These are phyloP conservation scores for Austrolebias charrua DNA, from an alignment of 2,797 vertebrate species.

Conservation along the genomic window DNA sequence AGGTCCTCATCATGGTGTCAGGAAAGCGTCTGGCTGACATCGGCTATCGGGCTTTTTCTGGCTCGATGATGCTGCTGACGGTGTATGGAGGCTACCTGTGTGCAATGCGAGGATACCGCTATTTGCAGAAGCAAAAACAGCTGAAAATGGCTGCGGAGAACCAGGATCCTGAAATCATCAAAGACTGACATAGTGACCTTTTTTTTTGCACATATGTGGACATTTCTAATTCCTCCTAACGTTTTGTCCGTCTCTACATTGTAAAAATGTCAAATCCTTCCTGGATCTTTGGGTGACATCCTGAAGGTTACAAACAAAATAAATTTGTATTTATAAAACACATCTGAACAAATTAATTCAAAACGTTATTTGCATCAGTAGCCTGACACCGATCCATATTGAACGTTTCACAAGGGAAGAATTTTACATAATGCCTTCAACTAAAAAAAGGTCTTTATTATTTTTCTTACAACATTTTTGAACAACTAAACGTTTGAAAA, in stretches of 20 bases:
- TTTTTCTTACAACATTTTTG: conserved; percentile 18
- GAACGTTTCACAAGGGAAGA: conserved; percentile 7
- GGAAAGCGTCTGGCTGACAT: conserved; percentile 88
- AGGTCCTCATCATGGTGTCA: conserved; percentile 78
- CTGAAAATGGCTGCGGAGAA: conserved; percentile 76
- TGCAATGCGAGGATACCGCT: conserved; percentile 75
- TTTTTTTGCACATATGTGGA: conserved; percentile 34
- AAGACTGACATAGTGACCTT: conserved; percentile 50
- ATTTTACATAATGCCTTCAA: conserved; percentile 59
- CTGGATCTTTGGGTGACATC: conserved; percentile 7
- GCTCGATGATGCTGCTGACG: conserved; percentile 91
- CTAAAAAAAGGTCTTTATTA: conserved; percentile 4
- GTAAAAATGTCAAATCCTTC: conserved; percentile 16
- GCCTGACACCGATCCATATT: conserved; percentile 10
- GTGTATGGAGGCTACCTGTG: conserved; percentile 89
- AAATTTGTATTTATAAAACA: conserved; percentile 25
- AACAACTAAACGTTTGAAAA: conserved; percentile 61
- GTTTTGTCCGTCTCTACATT: neutral
- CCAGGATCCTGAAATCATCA: conserved; percentile 67
- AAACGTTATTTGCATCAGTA: conserved; percentile 17
- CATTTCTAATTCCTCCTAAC: conserved; percentile 20
- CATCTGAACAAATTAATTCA: conserved; percentile 12
- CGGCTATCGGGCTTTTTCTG: conserved; percentile 87
- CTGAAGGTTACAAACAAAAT: neutral
- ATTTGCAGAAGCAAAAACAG: conserved; percentile 68